Base-by-base conservation (phyloP, 2,113 vertebrate species). In the Ceratotherium simum region DNA sequence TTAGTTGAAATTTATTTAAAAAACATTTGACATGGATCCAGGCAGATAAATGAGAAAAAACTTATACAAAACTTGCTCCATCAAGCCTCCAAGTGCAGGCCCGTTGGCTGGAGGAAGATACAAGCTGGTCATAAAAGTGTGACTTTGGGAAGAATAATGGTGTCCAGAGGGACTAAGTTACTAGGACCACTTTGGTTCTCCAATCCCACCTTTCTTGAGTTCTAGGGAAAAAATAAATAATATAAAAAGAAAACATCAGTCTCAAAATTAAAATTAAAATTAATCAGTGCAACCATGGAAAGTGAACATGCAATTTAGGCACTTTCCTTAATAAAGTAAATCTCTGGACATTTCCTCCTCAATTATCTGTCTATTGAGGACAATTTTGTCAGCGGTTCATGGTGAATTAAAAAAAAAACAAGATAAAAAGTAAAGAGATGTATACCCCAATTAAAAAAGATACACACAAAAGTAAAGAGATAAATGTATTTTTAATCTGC, bases 1-100 rank as follows among this genome's bases (percentile, higher is more conserved):
- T 62, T 58, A 69, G 31, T 29, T 56, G 39, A 78, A 72, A 92
- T 73, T 89, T 72, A 93, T 83, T 90, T 93, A 51, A 87, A 98
- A 90, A 93, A 56, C 6, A 84, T 23, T 16, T 80, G 48, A 76
- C 14, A 78, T 39, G 18, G 51, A 70, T 42, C 29, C 20, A 96
- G 16, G 39, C 17, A 90, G 2, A 82, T 20, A 86, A 70, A 20
- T 83, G 36, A 46, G 33, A 8, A n/a, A 12, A 56, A 8, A 75
- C 51, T 54, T 25, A 25, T 39, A 33, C 0, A 76, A 46, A 29
- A 69, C 31, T 7, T 67, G 13, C 31, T 72, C 36, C 8, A 31
- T 58, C 5, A 51, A 84, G 6, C 14, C 54, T 82, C 23, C 54
- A 85, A 48, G 67, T 79, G 25, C 12, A 78, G 17, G 18, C 8